Base-by-base conservation (phyloP, 2,888 invertebrate species). In the Cryptops parisi region DNA sequence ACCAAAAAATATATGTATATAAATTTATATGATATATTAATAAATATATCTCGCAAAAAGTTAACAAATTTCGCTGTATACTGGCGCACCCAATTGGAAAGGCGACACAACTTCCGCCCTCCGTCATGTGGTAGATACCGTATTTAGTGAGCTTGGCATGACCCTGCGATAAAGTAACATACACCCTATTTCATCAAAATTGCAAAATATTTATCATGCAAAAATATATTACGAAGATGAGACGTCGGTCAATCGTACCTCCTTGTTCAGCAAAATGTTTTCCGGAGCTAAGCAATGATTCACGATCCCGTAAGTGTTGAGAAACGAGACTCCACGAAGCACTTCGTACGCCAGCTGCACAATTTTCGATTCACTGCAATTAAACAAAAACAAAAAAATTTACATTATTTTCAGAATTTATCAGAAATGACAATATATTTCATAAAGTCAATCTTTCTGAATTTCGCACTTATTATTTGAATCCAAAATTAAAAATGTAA, bases 51-150 rank as follows among this genome's bases (percentile, higher is more conserved):
- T 19, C 25, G 23, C 23, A 46, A 2, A 21, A 21, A 21, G 22
- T 6, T 45, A 22, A 45, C 12, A 21, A 5, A 45, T 22, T 12
- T n/a, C 26, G 6, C 33, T 15, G 33, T 44, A 40, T 38, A 47
- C 6, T 77, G 55, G 58, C 63, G 61, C 60, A 73, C 71, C 73
- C 72, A 58, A 74, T 68, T 17, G 94, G 93, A 76, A 96, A 94
- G 15, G 85, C 79, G 1, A 96, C 89, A 67, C 87, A 81, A 64
- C 77, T 79, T 15, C 91, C 93, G 65, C 77, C 75, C 61, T 82
- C 83, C 17, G 93, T 91, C 84, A 94, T 89, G 62, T 84, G 80
- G 69, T 83, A 89, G 60, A 94, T 71, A n/a, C 94, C 96, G 74
- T 86, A 94, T 69, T 91, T 89, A 62, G 87, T 88, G 33, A 97